Base-by-base conservation (phyloP, 2,888 invertebrate species). In the Dasysyrphus albostriatus region DNA sequence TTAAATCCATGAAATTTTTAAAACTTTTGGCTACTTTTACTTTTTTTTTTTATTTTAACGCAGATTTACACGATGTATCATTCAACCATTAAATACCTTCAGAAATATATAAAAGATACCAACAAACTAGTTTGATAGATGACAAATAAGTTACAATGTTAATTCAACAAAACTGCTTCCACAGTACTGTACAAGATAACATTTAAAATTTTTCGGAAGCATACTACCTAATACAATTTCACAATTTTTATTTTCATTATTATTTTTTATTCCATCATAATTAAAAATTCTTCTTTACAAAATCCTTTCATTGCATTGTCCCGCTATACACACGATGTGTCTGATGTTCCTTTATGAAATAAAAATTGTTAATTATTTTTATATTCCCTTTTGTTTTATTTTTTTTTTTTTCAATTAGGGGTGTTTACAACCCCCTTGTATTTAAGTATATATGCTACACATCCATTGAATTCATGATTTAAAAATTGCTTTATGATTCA, bases 361-460 rank as follows among this genome's bases (percentile, higher is more conserved):
- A 58, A 16, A 58, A 16, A 58, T 58, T 58, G 58, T 58, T 58
- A 58, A 58, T 37, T 58, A 58, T 58, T 58, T 58, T 58, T 58
- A 37, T 58, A 16, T 34, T 37, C 6, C 16, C 42, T 29, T 61
- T 61, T 61, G 61, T 61, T 61, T 61, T 61, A 61, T 42, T 2
- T 24, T 24, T 24, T 24, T 24, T 24, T 24, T 61, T 61, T 61
- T 61, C 61, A 61, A 42, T 61, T 61, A 61, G 42, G 61, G 12
- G 14, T 29, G 42, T 42, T 61, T 16, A 24, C 61, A 24, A n/a
- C 61, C 19, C 42, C 19, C 61, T 37, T 16, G 7, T 59, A 32
- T 5, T n/a, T 24, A 1, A 24, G 2, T 24, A 16, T 29, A 54
- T 8, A 51, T 1, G 1, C 24, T 59, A 24, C 61, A 39, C 42